Percentiles rank a stretch among this genome's conserved stretches.
Evolutionary conservation across 23 tunicate genomes (phyloP).

Genomic region (Trididemnum clinides): DNA sequence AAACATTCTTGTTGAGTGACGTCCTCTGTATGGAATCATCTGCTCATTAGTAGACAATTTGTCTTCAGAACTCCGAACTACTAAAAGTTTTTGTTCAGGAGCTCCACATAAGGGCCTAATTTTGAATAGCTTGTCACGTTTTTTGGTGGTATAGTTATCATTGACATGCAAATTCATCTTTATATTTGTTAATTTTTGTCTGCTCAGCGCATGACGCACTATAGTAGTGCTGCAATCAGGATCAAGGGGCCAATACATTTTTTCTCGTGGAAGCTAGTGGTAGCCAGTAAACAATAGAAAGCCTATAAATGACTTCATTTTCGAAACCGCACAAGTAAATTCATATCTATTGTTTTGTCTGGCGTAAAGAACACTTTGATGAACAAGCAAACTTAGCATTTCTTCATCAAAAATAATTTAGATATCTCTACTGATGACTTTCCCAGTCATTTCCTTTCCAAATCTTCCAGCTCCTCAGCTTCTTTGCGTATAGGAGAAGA

Average conservation of each 20-base stretch:
- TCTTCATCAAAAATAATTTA: slow-evolving; percentile 9
- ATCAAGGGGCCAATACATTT: slow-evolving; percentile 10
- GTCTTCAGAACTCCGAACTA: slow-evolving; percentile 5
- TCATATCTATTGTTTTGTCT: slow-evolving; percentile 1
- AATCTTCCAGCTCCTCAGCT: slow-evolving; percentile 14
- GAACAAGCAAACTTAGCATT: slow-evolving; percentile 9
- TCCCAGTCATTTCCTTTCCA: slow-evolving; percentile 9
- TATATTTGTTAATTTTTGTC: neutral
- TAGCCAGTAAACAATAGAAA: slow-evolving; percentile 16
- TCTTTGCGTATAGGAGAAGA: slow-evolving; percentile 6
- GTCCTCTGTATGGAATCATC: slow-evolving; percentile 2
- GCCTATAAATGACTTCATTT: slow-evolving; percentile 12
- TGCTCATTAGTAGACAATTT: slow-evolving; percentile 1
- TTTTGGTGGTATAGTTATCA: slow-evolving; percentile 6
- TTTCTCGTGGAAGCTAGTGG: slow-evolving; percentile 15
- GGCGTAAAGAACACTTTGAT: slow-evolving; percentile 7
- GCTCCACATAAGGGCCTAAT: slow-evolving; percentile 7
- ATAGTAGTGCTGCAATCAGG: slow-evolving; percentile 11
- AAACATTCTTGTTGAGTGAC: slow-evolving; percentile 10
- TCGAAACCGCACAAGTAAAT: slow-evolving; percentile 16
- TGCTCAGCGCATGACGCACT: slow-evolving; percentile 22
- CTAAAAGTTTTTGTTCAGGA: slow-evolving; percentile 9
- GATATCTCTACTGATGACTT: neutral
- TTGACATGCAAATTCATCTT: slow-evolving; percentile 5
- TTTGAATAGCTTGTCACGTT: slow-evolving; percentile 11